Base-by-base conservation (phyloP, 1,140 invertebrate genomes). In the Brachionus rotundiformis region DNA sequence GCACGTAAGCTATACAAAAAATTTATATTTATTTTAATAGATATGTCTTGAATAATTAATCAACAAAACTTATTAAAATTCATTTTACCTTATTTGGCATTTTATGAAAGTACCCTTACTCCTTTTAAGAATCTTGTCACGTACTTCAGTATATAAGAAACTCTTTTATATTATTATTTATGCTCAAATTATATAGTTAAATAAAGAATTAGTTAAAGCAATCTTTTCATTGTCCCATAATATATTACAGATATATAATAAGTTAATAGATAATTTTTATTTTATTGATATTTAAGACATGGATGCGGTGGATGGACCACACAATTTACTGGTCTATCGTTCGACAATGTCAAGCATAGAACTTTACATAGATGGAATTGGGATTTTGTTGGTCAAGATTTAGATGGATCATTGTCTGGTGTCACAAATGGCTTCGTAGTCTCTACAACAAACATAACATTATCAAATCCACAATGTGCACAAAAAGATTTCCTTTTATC, bases 231-330 rank as follows among this genome's bases (percentile, higher is more conserved):
- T n/a, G n/a, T n/a, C n/a, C n/a, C n/a, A n/a, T n/a, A n/a, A n/a
- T n/a, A n/a, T n/a, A n/a, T 49, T 13, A 5, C 47, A 49, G 13
- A 13, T n/a, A 49, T 3, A n/a, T 49, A 13, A 8, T 23, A 61
- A 23, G 8, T 23, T 61, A 3, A 23, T 16, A 61, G 10, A 29
- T 3, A 29, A 63, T 29, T 63, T 7, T 13, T 13, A 31, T 63
- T 16, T 44, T 13, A 47, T n/a, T 29, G 41, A n/a, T n/a, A n/a
- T n/a, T 36, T 33, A 54, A 79, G 47, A 39, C 27, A 23, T 39
- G 44, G 44, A 33, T 79, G 76, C 27, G 76, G 76, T 31, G 79
- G 79, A 25, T 81, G 79, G 79, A 63, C 54, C n/a, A 81, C 79
- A 5, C 47, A 63, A 81, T 81, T 59, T 63, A 39, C 1, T 31